Percentiles rank a stretch among this genome's conserved stretches.
These are phyloP conservation scores for Thera britannica DNA, from an alignment of 2,888 invertebrate genomes.

Conservation along the genomic window DNA sequence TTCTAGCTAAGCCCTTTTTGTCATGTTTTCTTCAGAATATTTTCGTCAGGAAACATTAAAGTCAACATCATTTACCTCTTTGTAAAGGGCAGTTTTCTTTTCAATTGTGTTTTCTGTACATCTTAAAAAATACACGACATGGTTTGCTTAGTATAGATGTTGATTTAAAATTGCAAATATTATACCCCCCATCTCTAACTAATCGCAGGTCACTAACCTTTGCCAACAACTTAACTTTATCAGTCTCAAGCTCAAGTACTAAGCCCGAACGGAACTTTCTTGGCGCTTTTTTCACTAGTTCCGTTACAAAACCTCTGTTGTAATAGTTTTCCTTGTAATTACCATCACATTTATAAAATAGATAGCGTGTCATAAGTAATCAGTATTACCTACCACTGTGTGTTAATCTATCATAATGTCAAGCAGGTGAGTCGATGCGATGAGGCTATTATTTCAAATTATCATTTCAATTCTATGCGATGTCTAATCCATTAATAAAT, in stretches of 20 bases:
- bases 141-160: not conserved
- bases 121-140: not conserved
- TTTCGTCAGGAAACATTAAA: constrained; percentile 38
- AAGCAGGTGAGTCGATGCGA: constrained; percentile 66
- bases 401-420: constrained; percentile 82
- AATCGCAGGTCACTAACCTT: not conserved
- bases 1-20: constrained; percentile 40
- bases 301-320: not conserved
- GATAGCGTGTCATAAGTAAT: constrained; percentile 77
- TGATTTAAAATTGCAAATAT: not conserved
- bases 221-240: not conserved
- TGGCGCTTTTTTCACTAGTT: not conserved
- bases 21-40: constrained; percentile 44
- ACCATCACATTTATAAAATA: constrained; percentile 69
- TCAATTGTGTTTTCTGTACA: constrained; percentile 1
- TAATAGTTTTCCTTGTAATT: constrained; percentile 20
- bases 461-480: constrained; percentile 66
- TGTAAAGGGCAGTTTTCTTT: constrained; percentile 24
- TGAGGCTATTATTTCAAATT: constrained; percentile 70
- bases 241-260: not conserved
- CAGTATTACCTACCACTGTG: constrained; percentile 63
- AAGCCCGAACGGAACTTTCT: not conserved
- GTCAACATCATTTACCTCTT: constrained; percentile 27
- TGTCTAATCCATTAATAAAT: constrained; percentile 6
- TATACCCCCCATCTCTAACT: not conserved